Conservation (phyloP, 2,113 vertebrate genomes). For the Paracanthobrama guichenoti region DNA sequence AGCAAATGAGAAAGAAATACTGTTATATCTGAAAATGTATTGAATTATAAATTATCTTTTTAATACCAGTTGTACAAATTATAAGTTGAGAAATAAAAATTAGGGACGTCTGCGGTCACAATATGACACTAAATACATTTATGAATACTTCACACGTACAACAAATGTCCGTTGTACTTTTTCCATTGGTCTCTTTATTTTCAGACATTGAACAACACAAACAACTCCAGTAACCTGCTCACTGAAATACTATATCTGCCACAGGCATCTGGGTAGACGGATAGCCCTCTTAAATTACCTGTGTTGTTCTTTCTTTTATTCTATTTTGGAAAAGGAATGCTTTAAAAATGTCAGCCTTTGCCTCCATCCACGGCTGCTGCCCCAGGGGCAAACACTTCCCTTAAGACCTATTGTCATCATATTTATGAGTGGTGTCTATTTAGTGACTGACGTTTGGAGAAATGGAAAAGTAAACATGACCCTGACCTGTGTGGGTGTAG, state of each 20-base stretch:
- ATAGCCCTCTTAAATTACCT: slow-evolving; percentile 45
- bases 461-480: slow-evolving; percentile 53
- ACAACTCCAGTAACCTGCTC: slow-evolving; percentile 33
- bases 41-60: background rate
- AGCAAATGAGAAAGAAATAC: background rate
- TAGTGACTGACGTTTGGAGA: slow-evolving; percentile 44
- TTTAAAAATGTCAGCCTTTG: slow-evolving; percentile 29
- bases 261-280: background rate
- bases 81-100: background rate
- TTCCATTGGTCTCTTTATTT: slow-evolving; percentile 34
- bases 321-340: slow-evolving; percentile 39
- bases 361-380: background rate
- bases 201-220: slow-evolving; percentile 28
- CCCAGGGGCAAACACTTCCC: slow-evolving; percentile 28
- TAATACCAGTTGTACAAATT: background rate
- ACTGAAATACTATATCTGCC: slow-evolving; percentile 31
- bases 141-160: background rate
- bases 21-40: background rate
- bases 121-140: background rate
- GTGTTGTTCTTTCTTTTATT: slow-evolving; percentile 38
- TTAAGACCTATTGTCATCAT: slow-evolving; percentile 43
- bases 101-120: background rate
- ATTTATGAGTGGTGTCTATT: slow-evolving; percentile 37
- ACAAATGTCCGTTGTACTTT: background rate
- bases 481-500: slow-evolving; percentile 46